These are phyloP conservation scores for Petrosia ficiformis DNA, from an alignment of 37 sponge, comb jelly and placozoan species.

Conservation along the genomic window DNA sequence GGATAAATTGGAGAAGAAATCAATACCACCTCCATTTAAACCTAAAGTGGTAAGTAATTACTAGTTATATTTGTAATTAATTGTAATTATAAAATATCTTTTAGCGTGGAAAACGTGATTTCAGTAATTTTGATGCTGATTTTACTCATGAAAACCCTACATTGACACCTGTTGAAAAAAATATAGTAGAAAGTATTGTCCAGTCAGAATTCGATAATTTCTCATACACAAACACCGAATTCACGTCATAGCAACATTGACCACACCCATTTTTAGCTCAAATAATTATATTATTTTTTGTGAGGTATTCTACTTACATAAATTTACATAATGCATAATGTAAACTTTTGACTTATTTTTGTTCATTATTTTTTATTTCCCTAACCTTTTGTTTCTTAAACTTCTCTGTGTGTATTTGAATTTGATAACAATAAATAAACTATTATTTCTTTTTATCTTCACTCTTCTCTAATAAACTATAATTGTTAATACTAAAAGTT, in stretches of 20 bases:
- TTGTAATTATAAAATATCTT: constrained; percentile 9
- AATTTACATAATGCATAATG: too few species aligned
- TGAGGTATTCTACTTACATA: too few species aligned
- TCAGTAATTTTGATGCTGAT: constrained; percentile 88
- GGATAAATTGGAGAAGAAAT: constrained; percentile 76
- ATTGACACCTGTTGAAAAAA: constrained; percentile 60
- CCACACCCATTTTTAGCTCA: too few species aligned
- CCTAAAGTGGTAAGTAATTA: constrained; percentile 86
- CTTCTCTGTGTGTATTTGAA: too few species aligned
- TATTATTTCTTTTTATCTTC: too few species aligned
- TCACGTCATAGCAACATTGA: constrained; percentile 22
- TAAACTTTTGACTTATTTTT: too few species aligned
- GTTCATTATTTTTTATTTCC: too few species aligned
- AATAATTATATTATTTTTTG: too few species aligned
- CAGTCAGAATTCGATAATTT: constrained; percentile 86
- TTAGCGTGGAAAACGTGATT: constrained; percentile 79
- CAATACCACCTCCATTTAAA: constrained; percentile 82
- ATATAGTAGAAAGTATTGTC: constrained; percentile 38
- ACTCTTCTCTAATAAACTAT: too few species aligned
- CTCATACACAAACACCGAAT: constrained; percentile 89
- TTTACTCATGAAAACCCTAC: constrained; percentile 72
- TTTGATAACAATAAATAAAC: too few species aligned
- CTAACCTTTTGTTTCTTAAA: too few species aligned
- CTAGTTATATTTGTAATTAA: constrained; percentile 15
- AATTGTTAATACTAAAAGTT: too few species aligned